These are phyloP conservation scores for Clarias pachynema DNA, from an alignment of 2,797 vertebrate genomes.

Conservation along the genomic window DNA sequence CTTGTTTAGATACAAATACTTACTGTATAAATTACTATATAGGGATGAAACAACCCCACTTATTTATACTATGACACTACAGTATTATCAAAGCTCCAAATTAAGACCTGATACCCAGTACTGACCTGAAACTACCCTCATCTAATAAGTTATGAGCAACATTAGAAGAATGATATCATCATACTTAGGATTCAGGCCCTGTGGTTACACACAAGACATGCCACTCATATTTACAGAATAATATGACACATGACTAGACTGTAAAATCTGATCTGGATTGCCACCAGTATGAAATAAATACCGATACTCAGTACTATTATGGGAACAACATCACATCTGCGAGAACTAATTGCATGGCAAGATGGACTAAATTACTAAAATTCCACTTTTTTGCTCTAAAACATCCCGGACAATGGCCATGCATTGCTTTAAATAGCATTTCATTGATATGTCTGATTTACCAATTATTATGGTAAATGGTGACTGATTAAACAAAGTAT, in stretches of 20 bases:
- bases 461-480: neutral
- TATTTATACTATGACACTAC: neutral
- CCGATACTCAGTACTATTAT: neutral
- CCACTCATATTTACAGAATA: neutral
- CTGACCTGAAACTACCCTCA: neutral
- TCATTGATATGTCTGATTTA: conserved; percentile 11
- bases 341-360: neutral
- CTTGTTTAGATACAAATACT: neutral
- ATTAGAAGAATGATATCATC: neutral
- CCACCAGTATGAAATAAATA: neutral
- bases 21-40: neutral
- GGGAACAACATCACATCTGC: neutral
- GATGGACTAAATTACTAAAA: neutral
- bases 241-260: neutral
- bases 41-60: neutral
- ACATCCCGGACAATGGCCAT: neutral
- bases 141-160: neutral
- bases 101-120: neutral
- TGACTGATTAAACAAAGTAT: neutral
- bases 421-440: conserved; percentile 13
- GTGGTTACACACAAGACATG: neutral
- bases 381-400: neutral
- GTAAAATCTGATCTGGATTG: neutral
- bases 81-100: neutral
- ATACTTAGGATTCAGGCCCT: neutral